Evolutionary conservation across 2,888 invertebrate species (phyloP).

Genomic region (Agrypnus murinus): DNA sequence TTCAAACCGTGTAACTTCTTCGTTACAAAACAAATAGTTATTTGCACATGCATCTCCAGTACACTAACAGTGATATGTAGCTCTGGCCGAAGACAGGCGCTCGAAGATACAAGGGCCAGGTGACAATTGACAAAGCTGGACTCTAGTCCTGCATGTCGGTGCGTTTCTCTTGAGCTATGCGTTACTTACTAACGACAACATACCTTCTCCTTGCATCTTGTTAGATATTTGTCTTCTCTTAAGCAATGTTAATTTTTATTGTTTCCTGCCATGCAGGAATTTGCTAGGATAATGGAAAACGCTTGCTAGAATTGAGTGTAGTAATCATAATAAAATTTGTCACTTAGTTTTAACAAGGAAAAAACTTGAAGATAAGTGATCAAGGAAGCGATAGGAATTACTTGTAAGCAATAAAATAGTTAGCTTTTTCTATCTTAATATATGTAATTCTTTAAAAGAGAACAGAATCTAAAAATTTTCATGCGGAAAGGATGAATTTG

Average conservation of each 20-base stretch:
- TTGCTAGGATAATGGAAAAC: conserved; percentile 68
- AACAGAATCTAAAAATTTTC: too few species aligned
- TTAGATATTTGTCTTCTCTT: conserved; percentile 69
- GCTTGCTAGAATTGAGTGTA: conserved; percentile 35
- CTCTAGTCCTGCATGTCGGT: conserved; percentile 67
- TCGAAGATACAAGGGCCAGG: conserved; percentile 63
- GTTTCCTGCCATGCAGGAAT: conserved; percentile 63
- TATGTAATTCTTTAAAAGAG: too few species aligned
- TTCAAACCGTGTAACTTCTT: conserved; percentile 49
- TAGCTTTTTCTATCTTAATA: too few species aligned
- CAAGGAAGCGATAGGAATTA: too few species aligned
- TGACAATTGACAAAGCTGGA: conserved; percentile 71
- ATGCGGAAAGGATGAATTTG: too few species aligned
- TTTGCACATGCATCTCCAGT: conserved; percentile 54
- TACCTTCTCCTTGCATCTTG: conserved; percentile 67
- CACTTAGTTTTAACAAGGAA: conserved; percentile 6
- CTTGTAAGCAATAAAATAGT: too few species aligned
- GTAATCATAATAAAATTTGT: conserved; percentile 37
- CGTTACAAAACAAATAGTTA: conserved; percentile 35
- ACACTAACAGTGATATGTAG: conserved; percentile 66
- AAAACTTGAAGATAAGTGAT: neutral
- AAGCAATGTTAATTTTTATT: conserved; percentile 63
- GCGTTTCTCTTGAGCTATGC: conserved; percentile 69
- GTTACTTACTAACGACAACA: conserved; percentile 67
- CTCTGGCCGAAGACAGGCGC: conserved; percentile 64